Evolutionary conservation across 2,888 invertebrate species (phyloP), one percentile per base, ranked within the genome.

Genomic region (Amiota communis): DNA sequence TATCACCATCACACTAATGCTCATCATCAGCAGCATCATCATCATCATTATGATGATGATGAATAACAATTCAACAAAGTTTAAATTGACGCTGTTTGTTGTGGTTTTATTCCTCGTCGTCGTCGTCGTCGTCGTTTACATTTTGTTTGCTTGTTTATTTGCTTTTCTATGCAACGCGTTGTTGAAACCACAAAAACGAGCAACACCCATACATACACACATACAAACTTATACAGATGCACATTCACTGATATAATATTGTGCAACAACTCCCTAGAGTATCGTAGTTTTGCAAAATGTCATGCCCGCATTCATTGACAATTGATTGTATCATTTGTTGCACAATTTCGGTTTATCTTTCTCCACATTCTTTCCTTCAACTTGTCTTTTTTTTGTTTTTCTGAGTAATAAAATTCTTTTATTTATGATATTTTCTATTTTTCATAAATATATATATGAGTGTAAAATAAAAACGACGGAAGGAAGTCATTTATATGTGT

Each of bases 51-150:
- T 36, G 4, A 36, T 12, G 2, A 69, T n/a, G 23, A 47, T 17
- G 15, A 46, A 46, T 17, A 57, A 20, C 47, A 48, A 57, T 57
- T 48, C 17, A 53, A 56, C 73, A 79, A 71, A 76, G 72, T 81
- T 78, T 74, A 75, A 77, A 74, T 76, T 83, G 78, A 74, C 75
- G 69, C 76, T n/a, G 73, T 71, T 71, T 71, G 71, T 64, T 56
- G 15, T 65, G 64, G 71, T 71, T 23, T 63, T 61, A 53, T n/a
- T 53, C 17, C 20, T 12, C 68, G 11, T 63, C 36, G 23, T 63
- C 36, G 46, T 63, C 20, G 46, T 63, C 20, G 8, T 59, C 20
- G 59, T 17, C 9, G 59, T 36, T 36, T 36, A 36, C 36, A 36
- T 36, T 36, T 36, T 36, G 36, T 6, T 36, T 36, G 36, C 36